These are phyloP conservation scores for Cranoglanis bouderius DNA, from an alignment of 2,113 vertebrate genomes.

Conservation along the genomic window DNA sequence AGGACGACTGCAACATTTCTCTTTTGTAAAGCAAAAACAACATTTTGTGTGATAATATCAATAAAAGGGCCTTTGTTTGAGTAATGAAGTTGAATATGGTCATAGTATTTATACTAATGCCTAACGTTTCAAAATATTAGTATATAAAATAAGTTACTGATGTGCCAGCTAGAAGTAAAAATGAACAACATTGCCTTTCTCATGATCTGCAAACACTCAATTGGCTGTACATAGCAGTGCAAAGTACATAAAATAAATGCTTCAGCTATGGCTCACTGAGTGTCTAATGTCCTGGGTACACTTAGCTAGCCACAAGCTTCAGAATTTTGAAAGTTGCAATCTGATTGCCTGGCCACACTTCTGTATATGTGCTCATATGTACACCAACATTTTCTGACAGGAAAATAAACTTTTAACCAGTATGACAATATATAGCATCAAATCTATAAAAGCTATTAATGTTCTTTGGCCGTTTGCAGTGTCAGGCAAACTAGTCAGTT, in stretches of 20 bases:
- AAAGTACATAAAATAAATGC: not conserved
- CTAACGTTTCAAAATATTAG: not conserved
- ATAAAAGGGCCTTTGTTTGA: not conserved
- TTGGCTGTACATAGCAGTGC: not conserved
- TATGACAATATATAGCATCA: not conserved
- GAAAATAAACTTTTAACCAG: not conserved
- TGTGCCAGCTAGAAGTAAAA: not conserved
- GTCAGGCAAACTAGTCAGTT: not conserved
- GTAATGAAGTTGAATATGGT: not conserved
- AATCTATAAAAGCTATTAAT: not conserved
- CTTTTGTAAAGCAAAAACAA: not conserved
- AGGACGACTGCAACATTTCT: too few species aligned
- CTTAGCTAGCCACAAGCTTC: not conserved
- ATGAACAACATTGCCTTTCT: not conserved
- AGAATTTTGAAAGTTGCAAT: not conserved
- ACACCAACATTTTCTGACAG: not conserved
- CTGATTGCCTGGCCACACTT: not conserved
- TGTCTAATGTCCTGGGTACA: too few species aligned
- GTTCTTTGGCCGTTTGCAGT: not conserved
- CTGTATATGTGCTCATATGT: too few species aligned
- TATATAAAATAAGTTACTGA: not conserved
- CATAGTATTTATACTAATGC: not conserved
- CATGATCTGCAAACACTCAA: not conserved
- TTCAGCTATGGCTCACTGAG: too few species aligned
- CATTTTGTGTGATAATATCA: not conserved